A percentile compares a stretch with the other conserved stretches of the same genome.
Evolutionary conservation across 2,113 vertebrate species (phyloP).

Genomic region (Pagrus major): DNA sequence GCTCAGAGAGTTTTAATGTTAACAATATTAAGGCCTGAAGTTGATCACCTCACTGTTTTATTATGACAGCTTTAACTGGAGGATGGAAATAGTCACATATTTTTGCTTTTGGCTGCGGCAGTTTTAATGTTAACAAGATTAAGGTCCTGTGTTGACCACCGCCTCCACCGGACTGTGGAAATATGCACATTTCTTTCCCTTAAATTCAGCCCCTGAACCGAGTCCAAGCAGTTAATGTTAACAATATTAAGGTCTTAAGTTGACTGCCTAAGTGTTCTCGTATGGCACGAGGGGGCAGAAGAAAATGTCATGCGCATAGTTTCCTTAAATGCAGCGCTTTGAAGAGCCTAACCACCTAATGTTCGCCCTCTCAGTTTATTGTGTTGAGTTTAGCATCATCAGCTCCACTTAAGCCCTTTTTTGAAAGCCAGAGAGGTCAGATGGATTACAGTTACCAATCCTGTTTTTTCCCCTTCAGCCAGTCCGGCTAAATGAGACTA

Average conservation of each 20-base stretch:
- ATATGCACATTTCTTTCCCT: conserved; percentile 51
- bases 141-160: conserved; percentile 58
- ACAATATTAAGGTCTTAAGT: conserved; percentile 56
- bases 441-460: background rate
- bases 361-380: conserved; percentile 38
- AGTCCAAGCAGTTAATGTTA: conserved; percentile 55
- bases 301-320: conserved; percentile 61
- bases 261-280: conserved; percentile 66
- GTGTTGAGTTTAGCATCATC: conserved; percentile 41
- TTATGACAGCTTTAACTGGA: conserved; percentile 71
- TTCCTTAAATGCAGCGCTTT: conserved; percentile 48
- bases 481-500: background rate
- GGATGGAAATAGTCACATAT: conserved; percentile 68
- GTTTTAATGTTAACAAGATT: conserved; percentile 66
- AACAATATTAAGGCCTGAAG: conserved; percentile 66
- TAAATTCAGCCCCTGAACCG: conserved; percentile 29
- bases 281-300: conserved; percentile 39
- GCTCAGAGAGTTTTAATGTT: conserved; percentile 43
- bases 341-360: conserved; percentile 36
- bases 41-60: conserved; percentile 68
- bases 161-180: conserved; percentile 52
- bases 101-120: conserved; percentile 47
- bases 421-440: conserved; percentile 47
- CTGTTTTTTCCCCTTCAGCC: background rate
- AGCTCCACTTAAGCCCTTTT: conserved; percentile 33